A percentile compares a stretch with the other conserved stretches of the same genome.
These are phyloP conservation scores for Quadroppia sp. DNA, from an alignment of 2,888 invertebrate species.

Conservation along the genomic window DNA sequence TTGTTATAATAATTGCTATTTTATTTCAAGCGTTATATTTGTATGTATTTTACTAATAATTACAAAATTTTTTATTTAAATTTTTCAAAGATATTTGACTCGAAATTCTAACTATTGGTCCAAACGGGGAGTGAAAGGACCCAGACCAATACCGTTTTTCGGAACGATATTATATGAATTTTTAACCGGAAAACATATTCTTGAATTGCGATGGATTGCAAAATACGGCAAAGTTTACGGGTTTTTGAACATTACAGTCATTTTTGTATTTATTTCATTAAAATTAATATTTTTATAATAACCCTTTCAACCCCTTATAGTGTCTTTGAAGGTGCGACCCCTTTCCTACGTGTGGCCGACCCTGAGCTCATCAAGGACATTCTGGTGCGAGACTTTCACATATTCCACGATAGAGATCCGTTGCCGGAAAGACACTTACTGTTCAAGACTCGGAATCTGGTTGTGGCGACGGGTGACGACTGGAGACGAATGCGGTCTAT, in stretches of 20 bases:
- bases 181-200: neutral
- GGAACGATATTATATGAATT: neutral
- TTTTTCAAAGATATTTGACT: too few relatives aligned
- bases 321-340: neutral
- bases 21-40: too few relatives aligned
- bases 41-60: too few relatives aligned
- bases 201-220: neutral
- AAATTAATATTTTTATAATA: neutral
- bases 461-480: neutral
- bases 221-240: slow-evolving; percentile 27
- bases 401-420: neutral
- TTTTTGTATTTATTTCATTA: too few relatives aligned
- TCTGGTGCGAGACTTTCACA: slow-evolving; percentile 11
- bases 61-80: too few relatives aligned
- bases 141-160: neutral
- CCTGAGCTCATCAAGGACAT: neutral
- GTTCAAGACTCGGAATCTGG: neutral
- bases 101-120: slow-evolving; percentile 6
- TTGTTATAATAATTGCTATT: too few relatives aligned
- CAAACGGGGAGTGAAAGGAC: neutral
- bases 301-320: neutral
- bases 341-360: neutral
- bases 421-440: neutral
- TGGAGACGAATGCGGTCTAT: slow-evolving; percentile 11
- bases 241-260: neutral